Percentiles rank a stretch among this genome's conserved stretches.
Evolutionary conservation across 2,888 invertebrate species (phyloP).

Genomic region (Zaprionus bogoriensis): DNA sequence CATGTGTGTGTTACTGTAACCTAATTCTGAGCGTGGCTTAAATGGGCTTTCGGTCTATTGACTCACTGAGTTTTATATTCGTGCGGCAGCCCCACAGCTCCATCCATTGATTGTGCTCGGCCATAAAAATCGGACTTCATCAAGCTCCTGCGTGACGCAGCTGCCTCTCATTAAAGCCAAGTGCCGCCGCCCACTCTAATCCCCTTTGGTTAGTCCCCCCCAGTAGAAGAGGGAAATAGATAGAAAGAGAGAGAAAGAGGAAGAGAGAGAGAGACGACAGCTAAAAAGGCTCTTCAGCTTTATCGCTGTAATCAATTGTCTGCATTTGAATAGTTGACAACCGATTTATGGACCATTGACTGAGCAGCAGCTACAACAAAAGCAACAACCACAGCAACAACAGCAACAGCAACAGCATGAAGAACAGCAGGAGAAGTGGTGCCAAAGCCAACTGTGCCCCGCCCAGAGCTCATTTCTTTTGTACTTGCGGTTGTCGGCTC

Average conservation of each 20-base stretch:
- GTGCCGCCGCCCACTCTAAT: neutral
- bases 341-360: conserved; percentile 78
- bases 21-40: conserved; percentile 64
- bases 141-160: conserved; percentile 53
- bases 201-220: too few relatives aligned
- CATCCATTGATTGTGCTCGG: too few relatives aligned
- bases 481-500: conserved; percentile 59
- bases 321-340: conserved; percentile 79
- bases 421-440: conserved; percentile 2
- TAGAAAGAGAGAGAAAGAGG: neutral
- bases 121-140: conserved; percentile 37
- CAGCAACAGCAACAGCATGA: neutral
- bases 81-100: conserved; percentile 19
- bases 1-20: conserved; percentile 44
- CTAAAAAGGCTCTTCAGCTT: conserved; percentile 71
- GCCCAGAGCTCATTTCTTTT: conserved; percentile 60
- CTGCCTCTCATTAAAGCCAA: conserved; percentile 64
- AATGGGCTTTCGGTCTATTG: conserved; percentile 74
- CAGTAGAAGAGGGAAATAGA: neutral
- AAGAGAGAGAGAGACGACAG: neutral
- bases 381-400: conserved; percentile 43
- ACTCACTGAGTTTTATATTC: conserved; percentile 54
- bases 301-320: conserved; percentile 77
- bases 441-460: conserved; percentile 39
- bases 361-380: conserved; percentile 51